Conservation (phyloP, 2,888 invertebrate species). For the Leptogaster cylindrica region DNA sequence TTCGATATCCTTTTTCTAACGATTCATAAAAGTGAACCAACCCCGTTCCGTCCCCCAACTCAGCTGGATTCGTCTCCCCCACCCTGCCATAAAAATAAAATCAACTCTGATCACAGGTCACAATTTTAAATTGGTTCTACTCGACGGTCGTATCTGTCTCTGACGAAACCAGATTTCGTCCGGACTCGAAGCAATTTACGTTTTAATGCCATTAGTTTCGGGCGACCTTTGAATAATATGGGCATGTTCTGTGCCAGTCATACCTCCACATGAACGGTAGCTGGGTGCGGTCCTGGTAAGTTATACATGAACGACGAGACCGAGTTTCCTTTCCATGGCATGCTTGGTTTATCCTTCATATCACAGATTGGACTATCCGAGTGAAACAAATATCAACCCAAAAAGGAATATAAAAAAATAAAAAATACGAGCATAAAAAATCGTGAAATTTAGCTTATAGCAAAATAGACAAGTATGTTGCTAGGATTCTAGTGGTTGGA, state of each 20-base stretch:
- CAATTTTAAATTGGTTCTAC: conserved; percentile 15
- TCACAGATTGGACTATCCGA: conserved; percentile 20
- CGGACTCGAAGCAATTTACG: conserved; percentile 30
- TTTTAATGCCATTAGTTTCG: conserved; percentile 30
- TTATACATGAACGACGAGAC: too few relatives aligned
- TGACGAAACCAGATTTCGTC: conserved; percentile 23
- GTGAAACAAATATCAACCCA: not conserved
- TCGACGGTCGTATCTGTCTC: conserved; percentile 2
- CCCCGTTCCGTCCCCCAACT: too few relatives aligned
- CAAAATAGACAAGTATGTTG: not conserved
- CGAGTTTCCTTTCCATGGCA: not conserved
- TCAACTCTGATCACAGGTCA: conserved; percentile 14
- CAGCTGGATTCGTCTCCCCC: too few relatives aligned
- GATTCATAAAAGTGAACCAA: too few relatives aligned
- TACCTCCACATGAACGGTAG: conserved; percentile 4
- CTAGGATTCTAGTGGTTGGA: not conserved
- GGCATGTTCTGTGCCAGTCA: conserved; percentile 21
- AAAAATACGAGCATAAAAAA: too few relatives aligned
- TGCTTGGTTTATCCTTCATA: conserved; percentile 16
- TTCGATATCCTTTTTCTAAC: too few relatives aligned
- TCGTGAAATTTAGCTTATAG: not conserved
- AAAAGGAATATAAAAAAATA: too few relatives aligned
- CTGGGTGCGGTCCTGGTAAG: not conserved
- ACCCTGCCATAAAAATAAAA: too few relatives aligned
- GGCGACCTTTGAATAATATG: conserved; percentile 29